A percentile compares a stretch with the other conserved stretches of the same genome.
Conservation (phyloP, 2,888 invertebrate genomes). For the Podotricha telesiphe region DNA sequence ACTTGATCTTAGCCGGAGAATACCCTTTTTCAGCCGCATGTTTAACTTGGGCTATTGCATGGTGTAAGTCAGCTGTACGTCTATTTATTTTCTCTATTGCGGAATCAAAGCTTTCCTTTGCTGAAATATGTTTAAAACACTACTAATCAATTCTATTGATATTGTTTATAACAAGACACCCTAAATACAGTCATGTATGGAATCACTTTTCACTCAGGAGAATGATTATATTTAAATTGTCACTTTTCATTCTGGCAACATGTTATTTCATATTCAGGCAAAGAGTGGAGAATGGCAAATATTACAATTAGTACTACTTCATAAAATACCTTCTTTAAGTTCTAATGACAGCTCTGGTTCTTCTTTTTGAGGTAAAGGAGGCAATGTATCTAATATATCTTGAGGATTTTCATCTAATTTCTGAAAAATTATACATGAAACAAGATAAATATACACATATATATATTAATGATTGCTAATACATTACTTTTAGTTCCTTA, state of each 20-base stretch:
- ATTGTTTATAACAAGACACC: no score
- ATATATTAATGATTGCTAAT: conserved; percentile 8
- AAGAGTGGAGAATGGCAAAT: neutral
- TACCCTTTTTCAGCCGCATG: conserved; percentile 93
- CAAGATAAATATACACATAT: conserved; percentile 2
- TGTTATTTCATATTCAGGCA: no score
- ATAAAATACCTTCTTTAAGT: conserved; percentile 85
- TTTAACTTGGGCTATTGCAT: conserved; percentile 89
- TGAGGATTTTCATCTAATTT: conserved; percentile 69
- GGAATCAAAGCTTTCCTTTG: conserved; percentile 88
- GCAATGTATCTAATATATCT: conserved; percentile 79
- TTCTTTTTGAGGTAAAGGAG: conserved; percentile 71
- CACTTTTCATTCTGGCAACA: no score
- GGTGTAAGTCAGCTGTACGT: conserved; percentile 88
- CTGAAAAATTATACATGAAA: conserved; percentile 44
- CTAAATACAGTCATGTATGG: no score
- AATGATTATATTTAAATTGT: neutral
- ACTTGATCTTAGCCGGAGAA: conserved; percentile 89
- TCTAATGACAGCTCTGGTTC: conserved; percentile 84
- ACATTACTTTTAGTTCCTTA: neutral
- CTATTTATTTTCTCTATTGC: conserved; percentile 89
- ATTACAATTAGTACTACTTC: neutral
- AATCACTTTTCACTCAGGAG: no score
- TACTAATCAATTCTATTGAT: no score
- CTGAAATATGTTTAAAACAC: conserved; percentile 68